Conservation (phyloP, 2,113 vertebrate genomes). For the Oenanthe melanoleuca region DNA sequence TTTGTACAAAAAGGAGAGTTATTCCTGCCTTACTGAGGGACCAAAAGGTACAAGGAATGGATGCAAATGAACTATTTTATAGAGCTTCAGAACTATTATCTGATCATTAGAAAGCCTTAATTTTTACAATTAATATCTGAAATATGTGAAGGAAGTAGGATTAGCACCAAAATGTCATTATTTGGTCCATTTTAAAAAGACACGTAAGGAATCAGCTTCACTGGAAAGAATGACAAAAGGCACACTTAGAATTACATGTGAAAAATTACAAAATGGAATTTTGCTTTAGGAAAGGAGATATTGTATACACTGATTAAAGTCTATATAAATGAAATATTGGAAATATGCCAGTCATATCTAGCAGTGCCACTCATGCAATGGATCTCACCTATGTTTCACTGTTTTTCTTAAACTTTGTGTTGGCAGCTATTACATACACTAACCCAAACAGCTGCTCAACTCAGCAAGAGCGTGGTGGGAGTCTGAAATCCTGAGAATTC, state of each 20-base stretch:
- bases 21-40: not conserved
- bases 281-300: constrained; percentile 23
- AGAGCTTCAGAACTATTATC: not conserved
- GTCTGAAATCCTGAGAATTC: not conserved
- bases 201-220: not conserved
- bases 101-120: not conserved
- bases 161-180: not conserved
- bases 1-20: not conserved
- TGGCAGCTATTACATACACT: not conserved
- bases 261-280: not conserved
- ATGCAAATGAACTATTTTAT: not conserved
- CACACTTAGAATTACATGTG: not conserved
- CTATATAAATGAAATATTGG: not conserved
- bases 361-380: not conserved
- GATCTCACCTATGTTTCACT: not conserved
- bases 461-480: not conserved
- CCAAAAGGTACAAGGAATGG: not conserved
- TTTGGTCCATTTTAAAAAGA: not conserved
- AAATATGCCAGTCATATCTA: constrained; percentile 16
- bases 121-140: not conserved
- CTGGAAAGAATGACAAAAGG: not conserved
- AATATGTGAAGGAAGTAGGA: not conserved
- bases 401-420: not conserved
- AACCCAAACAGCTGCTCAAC: not conserved
- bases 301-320: constrained; percentile 26